phyloP scores from a whole-genome alignment of 2,888 invertebrate species.

The Lampropteryx suffumata region DNA sequence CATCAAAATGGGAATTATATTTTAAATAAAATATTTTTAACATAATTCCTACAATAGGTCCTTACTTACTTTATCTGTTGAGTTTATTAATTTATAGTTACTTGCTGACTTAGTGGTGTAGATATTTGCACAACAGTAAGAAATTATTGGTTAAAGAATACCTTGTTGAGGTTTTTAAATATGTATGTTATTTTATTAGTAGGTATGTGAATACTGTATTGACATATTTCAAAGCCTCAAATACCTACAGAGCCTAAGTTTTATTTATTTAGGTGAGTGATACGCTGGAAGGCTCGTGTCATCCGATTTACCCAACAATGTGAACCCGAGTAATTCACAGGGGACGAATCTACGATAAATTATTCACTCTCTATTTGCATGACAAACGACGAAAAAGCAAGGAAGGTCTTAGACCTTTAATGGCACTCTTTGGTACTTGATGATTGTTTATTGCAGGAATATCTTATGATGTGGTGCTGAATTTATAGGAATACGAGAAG shows the following conservation, averaged over 20 bases:
- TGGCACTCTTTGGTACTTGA: constrained; percentile 59
- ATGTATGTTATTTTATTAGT: too few species aligned
- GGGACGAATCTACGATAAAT: constrained; percentile 73
- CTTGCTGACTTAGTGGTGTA: too few species aligned
- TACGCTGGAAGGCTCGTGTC: constrained; percentile 38
- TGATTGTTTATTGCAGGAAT: constrained; percentile 46
- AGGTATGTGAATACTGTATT: neutral
- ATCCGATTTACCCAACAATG: constrained; percentile 60
- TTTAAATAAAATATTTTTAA: too few species aligned
- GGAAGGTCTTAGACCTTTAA: constrained; percentile 71
- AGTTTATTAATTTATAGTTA: too few species aligned
- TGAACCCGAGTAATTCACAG: constrained; percentile 57
- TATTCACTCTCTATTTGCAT: constrained; percentile 79
- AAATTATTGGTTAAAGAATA: too few species aligned
- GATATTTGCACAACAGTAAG: too few species aligned
- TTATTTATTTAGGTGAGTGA: constrained; percentile 34
- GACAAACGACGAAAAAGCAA: constrained; percentile 69
- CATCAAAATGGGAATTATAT: too few species aligned
- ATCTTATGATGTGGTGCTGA: too few species aligned
- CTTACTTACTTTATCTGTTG: too few species aligned
- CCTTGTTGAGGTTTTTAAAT: too few species aligned
- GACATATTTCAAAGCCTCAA: constrained; percentile 19
- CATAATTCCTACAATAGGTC: too few species aligned
- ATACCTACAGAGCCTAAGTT: constrained; percentile 17
- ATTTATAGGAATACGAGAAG: too few species aligned